Percentiles rank a stretch among this genome's conserved stretches.
Evolutionary conservation across 1,140 invertebrate species (phyloP).

Genomic region (Mya arenaria): DNA sequence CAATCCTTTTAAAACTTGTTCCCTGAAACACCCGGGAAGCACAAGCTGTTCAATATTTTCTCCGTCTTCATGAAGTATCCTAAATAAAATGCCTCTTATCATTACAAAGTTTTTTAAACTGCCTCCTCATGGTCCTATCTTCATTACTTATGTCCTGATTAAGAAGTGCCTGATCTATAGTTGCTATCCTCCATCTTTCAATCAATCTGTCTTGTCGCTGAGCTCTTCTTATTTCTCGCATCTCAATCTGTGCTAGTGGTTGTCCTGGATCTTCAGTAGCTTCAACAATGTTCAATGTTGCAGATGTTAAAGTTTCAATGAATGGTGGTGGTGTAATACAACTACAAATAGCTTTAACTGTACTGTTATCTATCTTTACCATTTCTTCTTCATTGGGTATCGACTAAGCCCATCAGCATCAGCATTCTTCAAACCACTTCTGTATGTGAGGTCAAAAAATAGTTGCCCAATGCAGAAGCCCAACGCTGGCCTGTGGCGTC

Average conservation of each 20-base stretch:
- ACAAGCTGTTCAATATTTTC: constrained; percentile 5
- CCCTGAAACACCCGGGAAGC: not conserved
- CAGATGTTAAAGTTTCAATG: not conserved
- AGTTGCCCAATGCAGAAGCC: not conserved
- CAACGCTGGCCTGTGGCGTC: constrained; percentile 19
- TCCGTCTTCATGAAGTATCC: not conserved
- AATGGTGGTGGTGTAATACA: not conserved
- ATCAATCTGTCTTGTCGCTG: constrained; percentile 6
- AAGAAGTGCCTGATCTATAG: constrained; percentile 1
- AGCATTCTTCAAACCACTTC: constrained; percentile 6
- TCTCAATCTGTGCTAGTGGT: constrained; percentile 17
- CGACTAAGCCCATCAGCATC: constrained; percentile 15
- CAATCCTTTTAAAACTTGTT: not conserved
- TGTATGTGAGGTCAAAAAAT: constrained; percentile 18
- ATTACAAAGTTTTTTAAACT: not conserved
- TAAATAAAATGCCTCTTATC: constrained; percentile 24
- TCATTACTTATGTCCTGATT: not conserved
- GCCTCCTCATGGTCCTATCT: not conserved
- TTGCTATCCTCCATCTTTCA: not conserved
- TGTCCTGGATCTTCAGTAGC: not conserved
- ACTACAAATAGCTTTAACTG: constrained; percentile 7
- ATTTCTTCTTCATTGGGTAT: constrained; percentile 1
- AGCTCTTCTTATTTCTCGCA: constrained; percentile 8
- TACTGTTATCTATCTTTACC: not conserved
- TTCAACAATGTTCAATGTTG: not conserved